Evolutionary conservation across 2,113 vertebrate genomes (phyloP).

Genomic region (Calidris pugnax): DNA sequence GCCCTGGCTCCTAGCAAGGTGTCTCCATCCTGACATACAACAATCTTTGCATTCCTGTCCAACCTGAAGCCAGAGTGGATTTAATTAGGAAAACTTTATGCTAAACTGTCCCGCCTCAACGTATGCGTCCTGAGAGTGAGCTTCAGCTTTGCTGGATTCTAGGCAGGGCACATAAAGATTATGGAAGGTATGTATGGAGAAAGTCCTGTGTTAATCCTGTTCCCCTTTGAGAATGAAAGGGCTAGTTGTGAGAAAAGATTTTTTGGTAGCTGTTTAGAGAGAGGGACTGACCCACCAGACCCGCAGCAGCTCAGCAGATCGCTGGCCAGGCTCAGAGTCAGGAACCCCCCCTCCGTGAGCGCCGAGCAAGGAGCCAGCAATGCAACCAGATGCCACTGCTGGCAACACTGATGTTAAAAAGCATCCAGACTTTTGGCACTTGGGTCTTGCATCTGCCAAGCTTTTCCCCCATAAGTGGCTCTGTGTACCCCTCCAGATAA

Average conservation of each 20-base stretch:
- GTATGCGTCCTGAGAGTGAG: fast-evolving
- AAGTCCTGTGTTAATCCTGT: neutral
- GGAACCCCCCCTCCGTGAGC: neutral
- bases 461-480: neutral
- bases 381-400: conserved; percentile 62
- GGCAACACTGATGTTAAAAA: conserved; percentile 22
- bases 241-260: neutral
- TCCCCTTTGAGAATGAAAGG: neutral
- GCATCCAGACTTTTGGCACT: conserved; percentile 52
- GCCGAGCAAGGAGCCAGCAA: neutral
- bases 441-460: conserved; percentile 54
- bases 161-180: too few species aligned
- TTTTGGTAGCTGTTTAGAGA: neutral
- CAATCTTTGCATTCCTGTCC: neutral
- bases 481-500: neutral
- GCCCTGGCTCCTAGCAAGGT: neutral
- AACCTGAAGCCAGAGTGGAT: neutral
- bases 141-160: neutral
- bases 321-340: neutral
- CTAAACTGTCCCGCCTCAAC: neutral
- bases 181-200: neutral
- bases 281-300: neutral
- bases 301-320: neutral
- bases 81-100: neutral
- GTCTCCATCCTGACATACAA: conserved; percentile 38